phyloP scores from a whole-genome alignment of 2,113 vertebrate genomes.

The Cepphus grylle region DNA sequence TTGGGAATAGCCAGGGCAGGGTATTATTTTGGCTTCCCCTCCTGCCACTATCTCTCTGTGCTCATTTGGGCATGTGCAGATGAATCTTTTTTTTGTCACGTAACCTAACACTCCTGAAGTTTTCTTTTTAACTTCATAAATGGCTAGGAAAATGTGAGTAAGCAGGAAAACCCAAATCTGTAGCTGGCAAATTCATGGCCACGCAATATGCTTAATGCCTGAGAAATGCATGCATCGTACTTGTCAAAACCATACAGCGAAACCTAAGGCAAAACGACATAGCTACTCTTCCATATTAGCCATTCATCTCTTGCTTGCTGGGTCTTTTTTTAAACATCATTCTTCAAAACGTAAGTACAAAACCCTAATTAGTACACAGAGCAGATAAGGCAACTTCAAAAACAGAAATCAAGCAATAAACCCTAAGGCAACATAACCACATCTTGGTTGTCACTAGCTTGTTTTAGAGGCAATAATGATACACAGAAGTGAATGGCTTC shows the following conservation, averaged over 20 bases:
- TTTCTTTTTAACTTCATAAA: not conserved
- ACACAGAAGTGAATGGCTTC: not conserved
- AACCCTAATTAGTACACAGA: not conserved
- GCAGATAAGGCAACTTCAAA: conserved; percentile 27
- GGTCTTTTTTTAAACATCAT: not conserved
- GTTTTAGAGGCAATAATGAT: not conserved
- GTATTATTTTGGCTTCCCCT: not conserved
- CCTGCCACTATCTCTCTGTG: not conserved
- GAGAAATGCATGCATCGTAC: not conserved
- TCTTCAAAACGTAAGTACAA: not conserved
- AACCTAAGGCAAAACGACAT: not conserved
- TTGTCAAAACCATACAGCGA: not conserved
- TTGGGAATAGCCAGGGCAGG: not conserved
- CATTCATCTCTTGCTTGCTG: not conserved
- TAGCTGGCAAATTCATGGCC: not conserved
- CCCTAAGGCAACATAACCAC: not conserved
- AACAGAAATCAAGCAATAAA: not conserved
- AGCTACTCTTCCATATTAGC: not conserved
- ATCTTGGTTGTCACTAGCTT: not conserved
- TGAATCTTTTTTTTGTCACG: not conserved
- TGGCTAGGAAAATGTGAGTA: not conserved
- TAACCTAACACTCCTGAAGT: not conserved
- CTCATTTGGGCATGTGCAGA: not conserved
- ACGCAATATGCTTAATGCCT: not conserved
- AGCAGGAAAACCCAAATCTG: not conserved